phyloP scores from a whole-genome alignment of 2,797 vertebrate genomes.

The Danionella dracula region DNA sequence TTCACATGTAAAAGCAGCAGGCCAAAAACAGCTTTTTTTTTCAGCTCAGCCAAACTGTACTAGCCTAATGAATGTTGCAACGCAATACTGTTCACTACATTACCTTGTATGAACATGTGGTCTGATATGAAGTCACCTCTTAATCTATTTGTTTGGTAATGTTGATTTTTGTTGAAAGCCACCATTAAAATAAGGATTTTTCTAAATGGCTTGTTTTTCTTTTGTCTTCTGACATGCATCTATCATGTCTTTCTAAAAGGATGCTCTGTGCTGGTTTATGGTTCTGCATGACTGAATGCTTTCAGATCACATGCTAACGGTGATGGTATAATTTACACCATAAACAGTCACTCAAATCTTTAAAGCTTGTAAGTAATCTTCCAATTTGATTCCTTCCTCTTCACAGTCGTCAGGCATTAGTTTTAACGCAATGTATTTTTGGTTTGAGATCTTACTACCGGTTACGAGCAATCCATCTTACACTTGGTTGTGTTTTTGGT shows the following conservation, averaged over 20 bases:
- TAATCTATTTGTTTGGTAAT: slow-evolving; percentile 57
- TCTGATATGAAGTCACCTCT: slow-evolving; percentile 35
- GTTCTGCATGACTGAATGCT: background rate
- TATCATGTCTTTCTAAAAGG: too few species aligned
- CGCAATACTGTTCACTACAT: background rate
- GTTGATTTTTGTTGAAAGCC: slow-evolving; percentile 64
- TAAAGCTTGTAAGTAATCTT: background rate
- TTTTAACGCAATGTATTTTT: background rate
- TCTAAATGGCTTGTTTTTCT: slow-evolving; percentile 44
- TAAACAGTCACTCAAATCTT: background rate
- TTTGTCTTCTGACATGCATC: slow-evolving; percentile 1
- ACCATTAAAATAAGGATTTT: slow-evolving; percentile 36
- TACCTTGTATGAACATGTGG: background rate
- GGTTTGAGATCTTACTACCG: background rate
- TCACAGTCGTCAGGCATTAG: background rate
- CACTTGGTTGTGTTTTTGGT: background rate
- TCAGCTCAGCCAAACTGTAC: background rate
- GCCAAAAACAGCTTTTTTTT: too few species aligned
- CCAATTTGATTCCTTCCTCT: background rate
- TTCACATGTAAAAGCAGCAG: too few species aligned
- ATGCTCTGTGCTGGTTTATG: too few species aligned
- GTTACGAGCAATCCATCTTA: too few species aligned
- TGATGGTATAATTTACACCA: slow-evolving; percentile 16
- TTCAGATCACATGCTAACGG: slow-evolving; percentile 1
- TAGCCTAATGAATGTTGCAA: background rate